These are phyloP conservation scores for Porites rus DNA, from an alignment of 92 coral and sea anemone species.

Conservation along the genomic window DNA sequence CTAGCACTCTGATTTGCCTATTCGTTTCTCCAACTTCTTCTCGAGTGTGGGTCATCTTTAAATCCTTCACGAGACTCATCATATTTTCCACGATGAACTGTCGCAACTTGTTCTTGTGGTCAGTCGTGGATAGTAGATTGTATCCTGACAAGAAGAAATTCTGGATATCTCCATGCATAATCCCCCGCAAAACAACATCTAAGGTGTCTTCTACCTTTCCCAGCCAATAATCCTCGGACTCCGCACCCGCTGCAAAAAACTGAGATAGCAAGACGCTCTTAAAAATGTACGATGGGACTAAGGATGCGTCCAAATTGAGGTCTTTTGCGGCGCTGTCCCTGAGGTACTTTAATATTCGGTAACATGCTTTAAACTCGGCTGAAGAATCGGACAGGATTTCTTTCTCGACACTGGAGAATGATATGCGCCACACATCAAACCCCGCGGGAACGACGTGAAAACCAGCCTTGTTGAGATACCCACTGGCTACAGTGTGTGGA, in stretches of 20 bases:
- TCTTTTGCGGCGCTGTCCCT: constrained; percentile 10
- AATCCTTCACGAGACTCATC: constrained; percentile 1
- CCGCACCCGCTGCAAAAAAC: background rate
- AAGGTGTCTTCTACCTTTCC: background rate
- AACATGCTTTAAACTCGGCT: constrained; percentile 7
- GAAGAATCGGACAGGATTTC: constrained; percentile 5
- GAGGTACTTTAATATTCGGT: constrained; percentile 3
- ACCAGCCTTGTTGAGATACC: background rate
- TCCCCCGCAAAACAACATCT: background rate
- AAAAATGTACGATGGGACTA: constrained; percentile 30
- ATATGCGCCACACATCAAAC: constrained; percentile 18
- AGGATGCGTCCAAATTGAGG: constrained; percentile 7
- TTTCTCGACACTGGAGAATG: constrained; percentile 29
- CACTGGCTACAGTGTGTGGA: background rate
- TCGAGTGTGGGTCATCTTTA: background rate
- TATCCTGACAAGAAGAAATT: background rate
- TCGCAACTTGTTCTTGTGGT: constrained; percentile 23
- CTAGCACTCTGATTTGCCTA: constrained; percentile 17
- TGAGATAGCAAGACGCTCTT: constrained; percentile 3
- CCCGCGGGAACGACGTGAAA: constrained; percentile 36
- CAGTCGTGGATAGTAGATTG: constrained; percentile 6
- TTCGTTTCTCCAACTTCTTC: background rate
- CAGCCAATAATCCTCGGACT: background rate
- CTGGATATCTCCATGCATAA: background rate
- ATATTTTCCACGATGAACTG: constrained; percentile 30